Evolutionary conservation across 2,113 vertebrate genomes (phyloP).

Genomic region (Oreochromis tanganicae): DNA sequence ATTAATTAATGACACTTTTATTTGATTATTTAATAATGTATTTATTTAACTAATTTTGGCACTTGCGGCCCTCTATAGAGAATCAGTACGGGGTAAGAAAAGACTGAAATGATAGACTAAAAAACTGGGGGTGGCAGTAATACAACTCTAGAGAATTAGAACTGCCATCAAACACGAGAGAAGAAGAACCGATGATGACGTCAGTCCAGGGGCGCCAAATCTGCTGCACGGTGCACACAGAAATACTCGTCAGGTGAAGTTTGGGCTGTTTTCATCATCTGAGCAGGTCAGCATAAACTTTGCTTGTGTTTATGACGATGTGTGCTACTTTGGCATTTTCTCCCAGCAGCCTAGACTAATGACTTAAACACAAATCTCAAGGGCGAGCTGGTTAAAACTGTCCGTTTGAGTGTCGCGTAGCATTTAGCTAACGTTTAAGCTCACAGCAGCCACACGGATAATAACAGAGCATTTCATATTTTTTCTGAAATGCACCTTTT

Average conservation of each 20-base stretch:
- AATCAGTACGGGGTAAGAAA: not conserved
- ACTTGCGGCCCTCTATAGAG: not conserved
- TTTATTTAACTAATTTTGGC: not conserved
- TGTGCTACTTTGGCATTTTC: fast-evolving
- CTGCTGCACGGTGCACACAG: not conserved
- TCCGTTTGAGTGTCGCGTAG: not conserved
- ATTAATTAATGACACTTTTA: not conserved
- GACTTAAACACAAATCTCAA: not conserved
- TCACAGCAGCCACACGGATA: not conserved
- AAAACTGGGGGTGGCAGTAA: not conserved
- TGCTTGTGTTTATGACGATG: not conserved
- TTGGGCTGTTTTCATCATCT: not conserved
- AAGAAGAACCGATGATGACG: not conserved
- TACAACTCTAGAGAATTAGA: not conserved
- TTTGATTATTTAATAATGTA: not conserved
- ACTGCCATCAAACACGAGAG: not conserved
- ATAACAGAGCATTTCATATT: not conserved
- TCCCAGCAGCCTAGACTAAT: fast-evolving
- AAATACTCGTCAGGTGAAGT: not conserved
- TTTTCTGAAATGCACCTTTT: not conserved
- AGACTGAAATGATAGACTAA: not conserved
- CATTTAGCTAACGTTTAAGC: not conserved
- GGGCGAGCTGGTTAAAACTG: not conserved
- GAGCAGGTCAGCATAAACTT: not conserved
- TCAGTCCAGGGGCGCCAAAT: slow-evolving; percentile 43